Percentiles rank a stretch among this genome's conserved stretches.
phyloP scores from a whole-genome alignment of 1,140 invertebrate species.

The Gerris buenoi region DNA sequence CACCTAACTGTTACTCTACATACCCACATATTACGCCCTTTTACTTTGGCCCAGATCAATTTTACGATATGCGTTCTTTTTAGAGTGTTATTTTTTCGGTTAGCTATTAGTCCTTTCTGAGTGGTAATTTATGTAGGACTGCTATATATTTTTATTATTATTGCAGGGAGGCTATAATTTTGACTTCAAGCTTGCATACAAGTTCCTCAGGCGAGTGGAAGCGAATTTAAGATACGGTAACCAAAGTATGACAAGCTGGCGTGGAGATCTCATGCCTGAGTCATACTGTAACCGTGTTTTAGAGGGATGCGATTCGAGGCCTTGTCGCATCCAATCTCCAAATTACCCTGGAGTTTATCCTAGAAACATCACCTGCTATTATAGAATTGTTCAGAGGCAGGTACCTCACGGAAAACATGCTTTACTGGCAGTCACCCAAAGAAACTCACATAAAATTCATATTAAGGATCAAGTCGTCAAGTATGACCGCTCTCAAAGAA shows the following conservation, averaged over 20 bases:
- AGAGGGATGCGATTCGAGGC: slow-evolving; percentile 44
- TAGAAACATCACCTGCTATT: slow-evolving; percentile 68
- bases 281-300: slow-evolving; percentile 65
- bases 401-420: slow-evolving; percentile 55
- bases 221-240: slow-evolving; percentile 61
- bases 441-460: slow-evolving; percentile 59
- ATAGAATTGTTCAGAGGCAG: slow-evolving; percentile 50
- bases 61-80: no score
- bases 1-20: no score
- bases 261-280: slow-evolving; percentile 49
- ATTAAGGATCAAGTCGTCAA: slow-evolving; percentile 62
- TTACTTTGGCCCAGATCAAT: no score
- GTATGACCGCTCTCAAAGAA: slow-evolving; percentile 55
- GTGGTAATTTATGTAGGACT: no score
- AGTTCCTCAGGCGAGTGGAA: slow-evolving; percentile 56
- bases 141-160: no score
- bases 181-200: slow-evolving; percentile 68
- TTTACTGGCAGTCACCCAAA: slow-evolving; percentile 52
- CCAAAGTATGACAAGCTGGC: slow-evolving; percentile 47
- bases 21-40: no score
- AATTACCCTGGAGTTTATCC: slow-evolving; percentile 77
- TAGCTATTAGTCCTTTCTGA: no score
- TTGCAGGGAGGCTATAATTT: slow-evolving; percentile 58
- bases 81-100: no score
- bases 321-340: slow-evolving; percentile 61